Evolutionary conservation across 2,797 vertebrate genomes (phyloP), one percentile per base, ranked within the genome.

Genomic region (Valencia hispanica): DNA sequence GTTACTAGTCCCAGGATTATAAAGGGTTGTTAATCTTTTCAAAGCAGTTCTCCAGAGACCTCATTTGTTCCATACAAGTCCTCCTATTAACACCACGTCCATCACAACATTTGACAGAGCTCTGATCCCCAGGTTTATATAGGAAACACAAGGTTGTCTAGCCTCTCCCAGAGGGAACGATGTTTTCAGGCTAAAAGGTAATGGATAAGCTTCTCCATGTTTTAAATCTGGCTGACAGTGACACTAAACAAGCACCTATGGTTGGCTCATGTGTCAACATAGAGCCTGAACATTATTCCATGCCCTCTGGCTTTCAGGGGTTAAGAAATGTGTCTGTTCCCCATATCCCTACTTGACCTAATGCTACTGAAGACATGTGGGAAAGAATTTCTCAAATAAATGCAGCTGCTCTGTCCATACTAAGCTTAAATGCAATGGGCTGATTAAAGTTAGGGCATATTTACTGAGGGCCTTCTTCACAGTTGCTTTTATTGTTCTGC

Each of bases 181-280:
- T 61, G 81, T 75, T 83, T 86, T 84, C 89, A 79, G 78, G 89
- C 87, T 83, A 84, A 68, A 81, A 74, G 87, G 88, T 86, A 84
- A 57, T 12, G 7, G 53, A 47, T 78, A 77, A 78, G 71, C 72
- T 79, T 51, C 68, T 55, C 77, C 73, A 73, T 39, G 68, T 68
- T 53, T 63, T 79, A 80, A 77, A 80, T 78, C 0, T 85, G 87
- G 83, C 79, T 68, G 88, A 91, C 86, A 86, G 66, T 9, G 83
- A 90, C 84, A 90, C 84, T 78, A 2, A 77, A 78, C 78, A 51
- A 83, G 79, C 81, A 73, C 73, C 82, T 85, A 39, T 4, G 80
- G 81, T 43, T 75, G 78, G 75, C 79, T 92, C 80, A 41, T 66
- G 82, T 89, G 84, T 87, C 84, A 41, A 32, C 1, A 69, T 75